phyloP scores from a whole-genome alignment of 1,140 invertebrate genomes.

The Adelges cooleyi region DNA sequence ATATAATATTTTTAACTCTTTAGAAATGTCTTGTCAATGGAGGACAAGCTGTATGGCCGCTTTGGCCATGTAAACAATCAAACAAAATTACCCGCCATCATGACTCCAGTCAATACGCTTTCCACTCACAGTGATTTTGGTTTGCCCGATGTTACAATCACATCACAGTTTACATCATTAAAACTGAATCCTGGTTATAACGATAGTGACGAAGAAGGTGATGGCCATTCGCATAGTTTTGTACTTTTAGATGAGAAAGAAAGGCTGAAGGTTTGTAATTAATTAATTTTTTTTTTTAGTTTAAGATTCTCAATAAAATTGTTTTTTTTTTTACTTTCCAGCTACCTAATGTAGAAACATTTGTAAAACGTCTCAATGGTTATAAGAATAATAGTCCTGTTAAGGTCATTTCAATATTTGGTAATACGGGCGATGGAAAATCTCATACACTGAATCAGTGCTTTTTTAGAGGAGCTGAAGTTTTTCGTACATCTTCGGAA shows the following conservation, averaged over 20 bases:
- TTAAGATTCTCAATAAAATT: too few relatives aligned
- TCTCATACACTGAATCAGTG: slow-evolving; percentile 69
- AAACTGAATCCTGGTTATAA: slow-evolving; percentile 31
- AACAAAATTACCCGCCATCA: slow-evolving; percentile 14
- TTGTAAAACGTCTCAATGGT: slow-evolving; percentile 42
- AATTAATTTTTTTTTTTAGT: slow-evolving; percentile 6
- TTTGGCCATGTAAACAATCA: slow-evolving; percentile 11
- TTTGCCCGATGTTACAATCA: slow-evolving; percentile 35
- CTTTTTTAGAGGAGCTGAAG: slow-evolving; percentile 62
- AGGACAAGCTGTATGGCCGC: slow-evolving; percentile 4
- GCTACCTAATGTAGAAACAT: slow-evolving; percentile 43
- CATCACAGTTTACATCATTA: slow-evolving; percentile 34
- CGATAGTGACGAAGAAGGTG: slow-evolving; percentile 30
- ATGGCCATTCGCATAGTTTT: slow-evolving; percentile 39
- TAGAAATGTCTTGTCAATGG: slow-evolving; percentile 23
- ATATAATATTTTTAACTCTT: neutral
- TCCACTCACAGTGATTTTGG: slow-evolving; percentile 7
- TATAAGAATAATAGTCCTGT: slow-evolving; percentile 43
- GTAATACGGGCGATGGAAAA: slow-evolving; percentile 77
- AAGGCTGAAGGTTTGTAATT: slow-evolving; percentile 36
- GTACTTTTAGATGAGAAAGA: slow-evolving; percentile 47
- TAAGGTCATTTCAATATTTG: slow-evolving; percentile 79
- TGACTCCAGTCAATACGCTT: slow-evolving; percentile 10
- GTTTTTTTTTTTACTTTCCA: slow-evolving; percentile 28
- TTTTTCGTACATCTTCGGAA: slow-evolving; percentile 60